Evolutionary conservation across 2,797 vertebrate species (phyloP), one percentile per base, ranked within the genome.

Genomic region (Squalus acanthias): DNA sequence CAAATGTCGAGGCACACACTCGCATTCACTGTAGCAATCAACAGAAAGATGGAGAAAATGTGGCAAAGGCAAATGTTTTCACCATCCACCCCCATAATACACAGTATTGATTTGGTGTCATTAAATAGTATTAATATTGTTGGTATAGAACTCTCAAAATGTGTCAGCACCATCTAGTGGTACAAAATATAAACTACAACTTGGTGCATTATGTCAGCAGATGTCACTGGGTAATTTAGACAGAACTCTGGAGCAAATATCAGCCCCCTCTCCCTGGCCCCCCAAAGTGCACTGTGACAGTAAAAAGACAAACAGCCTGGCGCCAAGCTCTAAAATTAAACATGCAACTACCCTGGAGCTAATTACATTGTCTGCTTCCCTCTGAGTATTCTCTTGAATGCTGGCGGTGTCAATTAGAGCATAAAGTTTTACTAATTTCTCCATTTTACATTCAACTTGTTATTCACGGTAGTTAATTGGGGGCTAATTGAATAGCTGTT

Each of bases 311-410:
- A 74, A 53, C 17, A 57, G 29, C 94, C 29, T 95, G 94, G 1
- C 15, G 0, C 26, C 6, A 69, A 67, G 12, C 50, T 95, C 29
- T 57, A 76, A 95, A 74, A 53, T 57, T 95, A 76, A 95, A 95
- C 15, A 7, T 76, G 46, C 70, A 95, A 29, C 70, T 95, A 72
- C 4, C 33, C 69, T 17, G 46, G 29, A 46, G 70, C 50, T 76
- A 95, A 95, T 76, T 29, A 95, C 50, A 57, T n/a, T 92, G 33
- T 17, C 94, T 76, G 70, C 50, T 76, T 95, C 26, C 94, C 70
- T 57, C 70, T 60, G 70, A 15, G 50, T 26, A 95, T 60, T 76
- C 26, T 74, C 13, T 53, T 74, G 24, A 74, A 60, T 95, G 26
- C 70, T 53, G 53, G 57, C n/a, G 4, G 70, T 95, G 60, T 29